phyloP scores from a whole-genome alignment of 1,140 invertebrate genomes.

The Heliconius melpomene region DNA sequence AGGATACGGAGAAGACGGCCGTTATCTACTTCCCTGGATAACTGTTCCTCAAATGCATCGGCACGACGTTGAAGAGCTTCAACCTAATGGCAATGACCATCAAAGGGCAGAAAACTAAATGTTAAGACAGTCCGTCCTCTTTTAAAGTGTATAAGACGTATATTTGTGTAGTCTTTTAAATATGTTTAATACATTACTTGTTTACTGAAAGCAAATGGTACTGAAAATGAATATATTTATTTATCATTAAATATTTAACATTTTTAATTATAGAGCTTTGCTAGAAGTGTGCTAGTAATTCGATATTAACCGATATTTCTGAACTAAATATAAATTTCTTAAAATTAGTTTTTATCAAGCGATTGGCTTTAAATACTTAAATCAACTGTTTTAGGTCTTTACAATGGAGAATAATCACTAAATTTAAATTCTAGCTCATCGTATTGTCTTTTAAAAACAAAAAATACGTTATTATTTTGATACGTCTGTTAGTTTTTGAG shows the following conservation, averaged over 20 bases:
- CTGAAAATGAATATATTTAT: slow-evolving; percentile 7
- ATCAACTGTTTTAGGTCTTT: no score
- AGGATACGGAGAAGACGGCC: slow-evolving; percentile 94
- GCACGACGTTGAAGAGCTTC: slow-evolving; percentile 93
- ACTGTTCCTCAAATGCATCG: slow-evolving; percentile 94
- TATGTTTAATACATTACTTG: neutral
- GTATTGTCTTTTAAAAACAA: no score
- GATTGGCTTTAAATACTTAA: no score
- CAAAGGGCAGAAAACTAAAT: neutral
- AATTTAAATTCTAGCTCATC: no score
- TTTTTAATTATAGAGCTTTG: no score
- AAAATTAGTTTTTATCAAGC: no score
- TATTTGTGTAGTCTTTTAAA: neutral
- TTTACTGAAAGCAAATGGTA: neutral
- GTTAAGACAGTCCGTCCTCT: neutral
- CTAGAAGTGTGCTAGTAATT: no score
- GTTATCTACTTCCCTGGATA: slow-evolving; percentile 97
- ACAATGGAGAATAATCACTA: no score
- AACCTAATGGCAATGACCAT: slow-evolving; percentile 69
- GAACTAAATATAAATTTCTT: no score
- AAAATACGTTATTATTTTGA: no score
- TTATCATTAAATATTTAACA: neutral
- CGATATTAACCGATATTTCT: no score
- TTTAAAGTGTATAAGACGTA: neutral
- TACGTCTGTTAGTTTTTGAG: no score